Evolutionary conservation across 1,140 invertebrate genomes (phyloP).

Genomic region (Sipha flava): DNA sequence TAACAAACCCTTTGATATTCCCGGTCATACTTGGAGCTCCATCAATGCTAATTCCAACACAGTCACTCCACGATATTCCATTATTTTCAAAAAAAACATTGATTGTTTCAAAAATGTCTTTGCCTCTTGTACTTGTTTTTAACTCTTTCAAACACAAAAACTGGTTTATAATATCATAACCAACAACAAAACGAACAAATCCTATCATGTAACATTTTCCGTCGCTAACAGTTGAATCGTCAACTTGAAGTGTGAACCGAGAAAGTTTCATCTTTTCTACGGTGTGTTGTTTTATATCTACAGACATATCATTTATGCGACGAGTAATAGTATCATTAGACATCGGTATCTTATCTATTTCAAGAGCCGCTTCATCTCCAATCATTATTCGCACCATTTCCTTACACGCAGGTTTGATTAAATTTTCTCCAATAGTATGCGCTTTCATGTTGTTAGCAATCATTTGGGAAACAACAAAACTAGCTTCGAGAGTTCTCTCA

Average conservation of each 20-base stretch:
- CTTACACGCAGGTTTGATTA: slow-evolving; percentile 41
- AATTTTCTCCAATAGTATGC: slow-evolving; percentile 42
- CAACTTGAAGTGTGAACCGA: too few species aligned
- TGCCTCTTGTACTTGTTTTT: not conserved
- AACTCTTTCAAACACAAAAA: too few species aligned
- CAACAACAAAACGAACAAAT: too few species aligned
- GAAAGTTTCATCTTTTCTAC: too few species aligned
- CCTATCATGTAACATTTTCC: too few species aligned
- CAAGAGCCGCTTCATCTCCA: slow-evolving; percentile 38
- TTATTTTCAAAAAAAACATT: not conserved
- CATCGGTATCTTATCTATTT: slow-evolving; percentile 38
- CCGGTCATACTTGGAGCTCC: slow-evolving; percentile 9
- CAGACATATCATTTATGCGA: too few species aligned
- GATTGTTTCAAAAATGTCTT: not conserved
- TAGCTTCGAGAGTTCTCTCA: slow-evolving; percentile 37
- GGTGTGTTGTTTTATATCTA: too few species aligned
- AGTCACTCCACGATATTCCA: not conserved
- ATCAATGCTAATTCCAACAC: not conserved
- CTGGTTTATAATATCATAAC: too few species aligned
- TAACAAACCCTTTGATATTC: not conserved
- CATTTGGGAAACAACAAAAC: slow-evolving; percentile 38
- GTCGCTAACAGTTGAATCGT: too few species aligned
- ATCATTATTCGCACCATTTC: slow-evolving; percentile 38
- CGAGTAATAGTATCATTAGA: slow-evolving; percentile 36
- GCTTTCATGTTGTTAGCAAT: slow-evolving; percentile 42